Evolutionary conservation across 2,113 vertebrate species (phyloP).

Genomic region (Charadrius vociferus): DNA sequence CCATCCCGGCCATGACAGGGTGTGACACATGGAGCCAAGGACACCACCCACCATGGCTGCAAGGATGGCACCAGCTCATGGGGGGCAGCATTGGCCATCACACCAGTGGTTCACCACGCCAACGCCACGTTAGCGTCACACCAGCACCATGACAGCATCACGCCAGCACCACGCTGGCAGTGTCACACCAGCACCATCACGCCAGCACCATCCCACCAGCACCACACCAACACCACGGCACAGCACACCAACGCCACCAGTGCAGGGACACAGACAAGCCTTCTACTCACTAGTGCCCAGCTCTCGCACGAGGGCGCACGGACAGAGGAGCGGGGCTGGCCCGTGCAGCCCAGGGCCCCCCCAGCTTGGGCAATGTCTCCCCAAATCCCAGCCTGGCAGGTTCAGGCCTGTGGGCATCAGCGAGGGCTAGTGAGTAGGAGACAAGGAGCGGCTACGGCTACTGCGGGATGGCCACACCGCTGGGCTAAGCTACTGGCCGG

Average conservation of each 20-base stretch:
- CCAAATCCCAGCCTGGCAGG: not conserved
- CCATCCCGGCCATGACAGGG: accelerated
- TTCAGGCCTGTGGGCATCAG: not conserved
- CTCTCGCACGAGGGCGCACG: accelerated
- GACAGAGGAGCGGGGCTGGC: not conserved
- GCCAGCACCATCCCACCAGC: not conserved
- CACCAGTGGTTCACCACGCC: not conserved
- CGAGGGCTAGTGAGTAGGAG: not conserved
- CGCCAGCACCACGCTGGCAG: accelerated
- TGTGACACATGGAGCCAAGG: not conserved
- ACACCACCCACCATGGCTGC: not conserved
- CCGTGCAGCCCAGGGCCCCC: not conserved
- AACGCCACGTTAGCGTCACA: not conserved
- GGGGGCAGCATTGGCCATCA: not conserved
- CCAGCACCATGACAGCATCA: not conserved
- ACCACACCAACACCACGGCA: not conserved
- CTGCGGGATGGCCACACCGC: not conserved
- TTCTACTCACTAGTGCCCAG: not conserved
- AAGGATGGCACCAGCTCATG: not conserved
- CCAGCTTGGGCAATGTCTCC: not conserved
- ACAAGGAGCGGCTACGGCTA: constrained; percentile 7
- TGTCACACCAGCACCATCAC: not conserved
- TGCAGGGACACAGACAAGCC: not conserved
- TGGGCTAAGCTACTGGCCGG: constrained; percentile 31
- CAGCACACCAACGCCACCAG: not conserved